Percentiles rank a stretch among this genome's conserved stretches.
phyloP scores from a whole-genome alignment of 2,113 vertebrate genomes.

The Aix galericulata region DNA sequence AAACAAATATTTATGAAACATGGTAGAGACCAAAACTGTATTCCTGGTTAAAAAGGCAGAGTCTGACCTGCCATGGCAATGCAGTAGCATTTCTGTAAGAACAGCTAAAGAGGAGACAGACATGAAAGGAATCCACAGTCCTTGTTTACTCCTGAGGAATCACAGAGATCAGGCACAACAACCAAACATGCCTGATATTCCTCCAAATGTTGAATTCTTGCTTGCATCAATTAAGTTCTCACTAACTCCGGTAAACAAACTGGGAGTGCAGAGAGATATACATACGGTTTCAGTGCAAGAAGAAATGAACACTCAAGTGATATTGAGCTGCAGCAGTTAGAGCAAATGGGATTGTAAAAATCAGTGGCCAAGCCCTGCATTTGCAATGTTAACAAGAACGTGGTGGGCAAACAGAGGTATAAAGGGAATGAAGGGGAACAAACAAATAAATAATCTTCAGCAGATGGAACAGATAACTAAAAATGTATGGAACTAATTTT shows the following conservation, averaged over 20 bases:
- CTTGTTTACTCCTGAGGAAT: not conserved
- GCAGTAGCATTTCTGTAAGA: not conserved
- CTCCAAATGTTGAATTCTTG: not conserved
- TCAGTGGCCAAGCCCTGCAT: not conserved
- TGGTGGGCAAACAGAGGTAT: not conserved
- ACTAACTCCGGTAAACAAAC: not conserved
- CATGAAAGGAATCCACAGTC: not conserved
- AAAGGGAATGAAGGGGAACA: not conserved
- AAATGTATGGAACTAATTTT: not conserved
- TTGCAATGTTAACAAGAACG: not conserved
- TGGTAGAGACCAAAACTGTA: accelerated
- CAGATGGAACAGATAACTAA: not conserved
- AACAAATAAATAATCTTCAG: too few relatives aligned
- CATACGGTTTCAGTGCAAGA: not conserved
- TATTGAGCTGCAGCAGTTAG: not conserved
- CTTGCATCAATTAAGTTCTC: not conserved
- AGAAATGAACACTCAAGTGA: not conserved
- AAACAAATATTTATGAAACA: not conserved
- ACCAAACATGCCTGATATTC: not conserved
- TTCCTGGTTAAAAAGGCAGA: not conserved
- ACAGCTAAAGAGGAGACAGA: not conserved
- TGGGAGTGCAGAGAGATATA: not conserved
- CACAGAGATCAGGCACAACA: not conserved
- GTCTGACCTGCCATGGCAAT: not conserved
- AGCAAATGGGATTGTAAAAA: not conserved